A percentile compares a stretch with the other conserved stretches of the same genome.
Conservation (phyloP, 2,888 invertebrate species). For the Ypsolopha scabrella region DNA sequence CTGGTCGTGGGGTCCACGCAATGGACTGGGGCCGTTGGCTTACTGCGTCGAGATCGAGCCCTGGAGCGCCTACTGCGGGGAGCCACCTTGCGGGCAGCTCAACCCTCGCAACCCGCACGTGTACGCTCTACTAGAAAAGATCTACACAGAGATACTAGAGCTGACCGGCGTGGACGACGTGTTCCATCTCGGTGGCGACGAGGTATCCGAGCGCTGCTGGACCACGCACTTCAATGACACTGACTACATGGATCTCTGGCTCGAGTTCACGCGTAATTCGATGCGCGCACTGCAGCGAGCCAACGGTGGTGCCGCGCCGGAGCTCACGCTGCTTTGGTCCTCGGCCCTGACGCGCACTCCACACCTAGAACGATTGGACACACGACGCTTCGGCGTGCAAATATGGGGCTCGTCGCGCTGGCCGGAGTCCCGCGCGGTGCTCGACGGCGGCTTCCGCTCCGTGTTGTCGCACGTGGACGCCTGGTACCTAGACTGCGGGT, state of each 20-base stretch:
- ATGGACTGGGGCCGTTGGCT: slow-evolving; percentile 82
- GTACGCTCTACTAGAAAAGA: slow-evolving; percentile 77
- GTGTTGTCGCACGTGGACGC: slow-evolving; percentile 89
- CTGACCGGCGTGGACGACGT: slow-evolving; percentile 82
- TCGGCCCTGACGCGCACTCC: slow-evolving; percentile 81
- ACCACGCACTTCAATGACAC: slow-evolving; percentile 79
- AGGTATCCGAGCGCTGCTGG: slow-evolving; percentile 87
- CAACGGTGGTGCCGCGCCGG: slow-evolving; percentile 68
- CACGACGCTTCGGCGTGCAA: slow-evolving; percentile 75
- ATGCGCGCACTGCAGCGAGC: slow-evolving; percentile 72
- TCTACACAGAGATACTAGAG: slow-evolving; percentile 81
- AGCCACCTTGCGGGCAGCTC: slow-evolving; percentile 89
- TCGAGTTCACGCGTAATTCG: slow-evolving; percentile 79
- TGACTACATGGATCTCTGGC: slow-evolving; percentile 83
- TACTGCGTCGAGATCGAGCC: slow-evolving; percentile 86
- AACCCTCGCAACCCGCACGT: slow-evolving; percentile 86
- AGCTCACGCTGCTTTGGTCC: slow-evolving; percentile 78
- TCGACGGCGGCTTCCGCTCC: slow-evolving; percentile 82
- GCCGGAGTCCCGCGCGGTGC: slow-evolving; percentile 81
- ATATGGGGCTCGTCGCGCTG: slow-evolving; percentile 87
- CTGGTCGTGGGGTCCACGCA: slow-evolving; percentile 85
- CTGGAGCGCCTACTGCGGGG: slow-evolving; percentile 84
- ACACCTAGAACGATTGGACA: slow-evolving; percentile 71
- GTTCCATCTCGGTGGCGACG: slow-evolving; percentile 88
- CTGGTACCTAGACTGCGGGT: slow-evolving; percentile 91